These are phyloP conservation scores for Chelmon rostratus DNA, from an alignment of 2,797 vertebrate genomes.

Conservation along the genomic window DNA sequence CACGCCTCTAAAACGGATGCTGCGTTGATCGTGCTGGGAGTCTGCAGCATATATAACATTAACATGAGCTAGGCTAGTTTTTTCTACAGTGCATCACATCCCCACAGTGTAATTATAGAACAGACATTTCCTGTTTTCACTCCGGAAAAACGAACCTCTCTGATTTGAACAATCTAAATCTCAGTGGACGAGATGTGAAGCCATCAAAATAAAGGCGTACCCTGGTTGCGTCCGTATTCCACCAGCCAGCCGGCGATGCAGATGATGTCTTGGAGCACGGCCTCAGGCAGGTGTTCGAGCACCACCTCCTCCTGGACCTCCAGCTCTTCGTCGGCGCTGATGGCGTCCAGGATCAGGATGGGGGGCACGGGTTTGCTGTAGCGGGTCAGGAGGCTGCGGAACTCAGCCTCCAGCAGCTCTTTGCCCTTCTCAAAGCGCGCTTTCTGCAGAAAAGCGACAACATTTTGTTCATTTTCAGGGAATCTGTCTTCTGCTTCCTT, in stretches of 20 bases:
- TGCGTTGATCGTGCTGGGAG: background rate
- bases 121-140: background rate
- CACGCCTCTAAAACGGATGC: background rate
- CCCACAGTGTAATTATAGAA: background rate
- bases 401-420: slow-evolving; percentile 95
- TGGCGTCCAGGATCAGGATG: slow-evolving; percentile 95
- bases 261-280: slow-evolving; percentile 91
- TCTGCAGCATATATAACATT: too few relatives aligned
- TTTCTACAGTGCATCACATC: background rate
- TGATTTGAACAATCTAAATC: background rate
- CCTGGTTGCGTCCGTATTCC: slow-evolving; percentile 96
- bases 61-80: too few relatives aligned
- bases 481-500: too few relatives aligned
- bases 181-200: background rate
- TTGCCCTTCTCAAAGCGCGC: slow-evolving; percentile 96
- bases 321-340: slow-evolving; percentile 93
- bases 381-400: slow-evolving; percentile 92
- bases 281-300: slow-evolving; percentile 95
- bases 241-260: slow-evolving; percentile 97
- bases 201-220: slow-evolving; percentile 72
- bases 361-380: slow-evolving; percentile 95
- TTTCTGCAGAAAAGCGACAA: slow-evolving; percentile 85
- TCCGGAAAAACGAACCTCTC: too few relatives aligned
- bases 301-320: slow-evolving; percentile 92
- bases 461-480: background rate